Conservation (phyloP, 2,888 invertebrate genomes). For the Temnothorax rugatulus region DNA sequence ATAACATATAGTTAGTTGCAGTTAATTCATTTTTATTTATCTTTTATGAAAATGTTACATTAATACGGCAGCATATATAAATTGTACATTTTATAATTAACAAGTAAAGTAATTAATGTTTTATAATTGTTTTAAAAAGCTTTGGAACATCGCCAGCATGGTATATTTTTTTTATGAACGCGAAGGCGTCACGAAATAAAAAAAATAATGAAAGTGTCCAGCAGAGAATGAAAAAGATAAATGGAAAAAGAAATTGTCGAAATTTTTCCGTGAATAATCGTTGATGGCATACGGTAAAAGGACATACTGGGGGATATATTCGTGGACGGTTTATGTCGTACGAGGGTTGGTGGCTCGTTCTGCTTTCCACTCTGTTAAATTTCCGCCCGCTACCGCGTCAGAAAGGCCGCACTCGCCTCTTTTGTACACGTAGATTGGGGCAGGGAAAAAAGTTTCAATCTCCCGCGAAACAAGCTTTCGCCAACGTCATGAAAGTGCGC, state of each 20-base stretch:
- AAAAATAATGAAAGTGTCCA: neutral
- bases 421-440: constrained; percentile 71
- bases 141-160: neutral
- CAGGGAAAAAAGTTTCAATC: constrained; percentile 64
- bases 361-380: constrained; percentile 62
- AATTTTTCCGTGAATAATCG: constrained; percentile 12
- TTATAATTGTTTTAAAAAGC: neutral
- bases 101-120: neutral
- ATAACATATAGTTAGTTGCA: neutral
- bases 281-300: neutral
- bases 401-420: constrained; percentile 27
- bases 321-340: constrained; percentile 28
- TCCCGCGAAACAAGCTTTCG: constrained; percentile 60
- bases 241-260: constrained; percentile 22
- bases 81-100: neutral
- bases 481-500: constrained; percentile 50
- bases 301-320: neutral
- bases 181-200: neutral
- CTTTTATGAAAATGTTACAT: neutral
- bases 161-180: neutral
- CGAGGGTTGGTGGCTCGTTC: constrained; percentile 36
- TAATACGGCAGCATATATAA: neutral
- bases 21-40: neutral
- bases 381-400: constrained; percentile 35
- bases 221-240: neutral